Base-by-base conservation (phyloP, 2,113 vertebrate species). In the Tetraodon nigroviridis region DNA sequence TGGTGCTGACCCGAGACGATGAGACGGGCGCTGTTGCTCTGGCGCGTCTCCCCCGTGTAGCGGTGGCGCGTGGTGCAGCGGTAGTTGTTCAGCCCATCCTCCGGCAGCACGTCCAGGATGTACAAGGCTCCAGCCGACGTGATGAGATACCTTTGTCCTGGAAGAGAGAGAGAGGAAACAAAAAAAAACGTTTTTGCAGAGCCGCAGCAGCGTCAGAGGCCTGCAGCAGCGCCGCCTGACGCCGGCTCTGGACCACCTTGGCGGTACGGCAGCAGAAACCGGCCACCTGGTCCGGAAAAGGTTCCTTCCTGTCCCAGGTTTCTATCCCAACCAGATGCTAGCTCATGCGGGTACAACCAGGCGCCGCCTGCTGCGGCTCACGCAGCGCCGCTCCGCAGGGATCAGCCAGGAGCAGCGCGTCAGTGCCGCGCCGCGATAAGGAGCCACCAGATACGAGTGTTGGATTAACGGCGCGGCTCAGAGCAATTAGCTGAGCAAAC, bases 71-170 rank as follows among this genome's bases (percentile, higher is more conserved):
- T 99, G 82, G 95, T 91, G 71, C 97, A 99, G 88, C 97, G 94
- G 80, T 98, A 99, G 89, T 98, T 98, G 86, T 97, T 97, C 89
- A 99, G 87, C 55, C 96, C 97, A 53, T 99, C 97, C 84, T 99
- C 97, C 64, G 95, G 97, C 91, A 98, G 94, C 89, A 97, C 95
- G 68, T 98, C 97, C 92, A 94, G 89, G 91, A 99, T 98, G 90
- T 98, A 99, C 95, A 99, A 96, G 93, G 95, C 96, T 94, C 97
- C 97, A 64, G 93, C 95, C 92, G 96, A 94, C 90, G 96, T 94
- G 89, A 99, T 95, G 91, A 95, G 92, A 94, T 96, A 96, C 96
- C 97, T 95, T 93, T 94, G 94, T 95, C 97, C 96, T 99, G 66
- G 7, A 64, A 65, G 18, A 65, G n/a, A 69, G 3, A 4, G 70